These are phyloP conservation scores for Platysteira castanea DNA, from an alignment of 2,113 vertebrate genomes.

Conservation along the genomic window DNA sequence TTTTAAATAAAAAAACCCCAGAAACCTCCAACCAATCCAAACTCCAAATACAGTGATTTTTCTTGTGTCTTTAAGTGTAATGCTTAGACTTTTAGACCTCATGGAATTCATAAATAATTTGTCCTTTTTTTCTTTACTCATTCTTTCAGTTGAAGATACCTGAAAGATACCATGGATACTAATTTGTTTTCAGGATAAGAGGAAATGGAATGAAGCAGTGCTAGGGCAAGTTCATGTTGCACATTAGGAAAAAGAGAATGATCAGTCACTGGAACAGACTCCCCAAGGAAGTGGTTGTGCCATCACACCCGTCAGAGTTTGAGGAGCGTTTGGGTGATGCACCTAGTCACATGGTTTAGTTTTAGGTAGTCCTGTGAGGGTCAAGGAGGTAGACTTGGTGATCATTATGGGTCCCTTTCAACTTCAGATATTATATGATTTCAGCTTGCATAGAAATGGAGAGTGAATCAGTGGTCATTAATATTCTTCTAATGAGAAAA, in stretches of 20 bases:
- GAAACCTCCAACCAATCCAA: not conserved
- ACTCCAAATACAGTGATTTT: not conserved
- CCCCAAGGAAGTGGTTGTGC: not conserved
- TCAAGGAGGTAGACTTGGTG: not conserved
- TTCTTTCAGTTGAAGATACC: not conserved
- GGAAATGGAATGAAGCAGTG: not conserved
- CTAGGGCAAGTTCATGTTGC: not conserved
- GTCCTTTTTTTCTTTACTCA: not conserved
- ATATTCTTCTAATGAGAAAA: not conserved
- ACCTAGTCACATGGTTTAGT: not conserved
- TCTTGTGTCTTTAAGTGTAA: not conserved
- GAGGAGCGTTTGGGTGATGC: not conserved
- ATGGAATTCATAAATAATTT: not conserved
- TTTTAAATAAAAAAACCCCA: fast-evolving
- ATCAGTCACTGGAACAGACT: fast-evolving
- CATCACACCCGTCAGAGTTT: not conserved
- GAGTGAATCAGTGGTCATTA: not conserved
- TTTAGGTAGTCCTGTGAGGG: not conserved
- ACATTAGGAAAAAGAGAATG: not conserved
- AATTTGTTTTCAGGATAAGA: not conserved
- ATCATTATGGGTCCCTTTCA: not conserved
- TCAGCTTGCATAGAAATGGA: not conserved
- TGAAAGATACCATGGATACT: not conserved
- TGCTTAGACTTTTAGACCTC: not conserved
- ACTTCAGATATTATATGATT: not conserved